phyloP scores from a whole-genome alignment of 2,113 vertebrate genomes.

The Rhynchomys soricoides region DNA sequence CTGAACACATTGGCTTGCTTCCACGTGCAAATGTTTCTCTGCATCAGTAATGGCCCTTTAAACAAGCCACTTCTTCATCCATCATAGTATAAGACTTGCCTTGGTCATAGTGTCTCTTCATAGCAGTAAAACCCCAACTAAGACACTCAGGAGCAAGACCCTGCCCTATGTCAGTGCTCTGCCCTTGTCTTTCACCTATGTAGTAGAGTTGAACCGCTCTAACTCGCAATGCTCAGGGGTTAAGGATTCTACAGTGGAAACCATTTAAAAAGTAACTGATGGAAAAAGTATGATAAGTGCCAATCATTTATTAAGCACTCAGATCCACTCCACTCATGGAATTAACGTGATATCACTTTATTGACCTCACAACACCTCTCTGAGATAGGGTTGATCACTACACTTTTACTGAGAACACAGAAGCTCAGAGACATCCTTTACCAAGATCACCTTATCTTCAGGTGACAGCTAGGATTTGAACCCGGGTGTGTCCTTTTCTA shows the following conservation, averaged over 20 bases:
- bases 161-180: background rate
- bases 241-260: constrained; percentile 28
- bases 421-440: background rate
- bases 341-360: background rate
- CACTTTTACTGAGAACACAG: background rate
- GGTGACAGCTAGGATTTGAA: background rate
- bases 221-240: background rate
- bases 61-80: constrained; percentile 72
- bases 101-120: no score
- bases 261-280: background rate
- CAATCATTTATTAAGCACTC: background rate
- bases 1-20: constrained; percentile 75
- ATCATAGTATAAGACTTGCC: no score
- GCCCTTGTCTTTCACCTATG: background rate
- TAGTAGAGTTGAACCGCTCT: background rate
- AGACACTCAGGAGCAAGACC: background rate
- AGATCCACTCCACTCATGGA: background rate
- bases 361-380: background rate
- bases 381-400: background rate
- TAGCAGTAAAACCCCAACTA: no score
- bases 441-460: background rate
- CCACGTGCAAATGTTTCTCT: constrained; percentile 40
- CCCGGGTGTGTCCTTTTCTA: background rate
- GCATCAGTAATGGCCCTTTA: constrained; percentile 53
- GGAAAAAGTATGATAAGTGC: background rate